phyloP scores from a whole-genome alignment of 2,113 vertebrate genomes.

The Clarias batrachus region DNA sequence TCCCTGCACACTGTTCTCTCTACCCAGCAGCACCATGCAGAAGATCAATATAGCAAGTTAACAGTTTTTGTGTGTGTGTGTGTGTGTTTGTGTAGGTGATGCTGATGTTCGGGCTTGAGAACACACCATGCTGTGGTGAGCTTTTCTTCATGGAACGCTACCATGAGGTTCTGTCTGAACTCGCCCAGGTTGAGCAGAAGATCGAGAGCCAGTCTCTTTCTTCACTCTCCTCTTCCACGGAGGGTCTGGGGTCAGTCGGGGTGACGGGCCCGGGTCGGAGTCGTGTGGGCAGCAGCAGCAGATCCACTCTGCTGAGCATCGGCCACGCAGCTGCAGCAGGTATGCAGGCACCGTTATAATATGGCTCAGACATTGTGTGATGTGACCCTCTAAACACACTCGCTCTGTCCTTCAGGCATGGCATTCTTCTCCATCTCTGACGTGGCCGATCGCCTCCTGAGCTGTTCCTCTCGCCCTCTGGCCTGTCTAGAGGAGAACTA shows the following conservation, averaged over 20 bases:
- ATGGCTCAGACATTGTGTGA: background rate
- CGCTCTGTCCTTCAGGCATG: conserved; percentile 76
- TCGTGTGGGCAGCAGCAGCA: conserved; percentile 78
- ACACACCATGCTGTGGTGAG: conserved; percentile 81
- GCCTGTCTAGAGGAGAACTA: conserved; percentile 85
- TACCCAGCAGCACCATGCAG: background rate
- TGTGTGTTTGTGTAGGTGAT: conserved; percentile 76
- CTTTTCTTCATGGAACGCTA: conserved; percentile 91
- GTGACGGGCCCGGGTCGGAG: conserved; percentile 60
- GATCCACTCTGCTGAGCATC: conserved; percentile 89
- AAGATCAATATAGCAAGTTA: background rate
- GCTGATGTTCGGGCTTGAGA: conserved; percentile 82
- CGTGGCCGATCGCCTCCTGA: conserved; percentile 88
- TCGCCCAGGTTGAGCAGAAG: conserved; percentile 86
- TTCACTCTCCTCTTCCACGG: conserved; percentile 71
- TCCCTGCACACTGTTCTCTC: background rate
- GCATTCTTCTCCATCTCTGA: conserved; percentile 97
- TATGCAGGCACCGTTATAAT: conserved; percentile 48
- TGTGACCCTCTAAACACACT: background rate
- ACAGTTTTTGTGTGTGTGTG: conserved; percentile 15
- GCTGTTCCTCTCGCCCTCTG: conserved; percentile 76
- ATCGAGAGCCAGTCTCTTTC: conserved; percentile 83
- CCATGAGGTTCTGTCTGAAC: conserved; percentile 82
- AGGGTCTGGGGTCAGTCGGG: conserved; percentile 65
- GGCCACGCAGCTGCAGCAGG: conserved; percentile 93